Conservation (phyloP, 2,888 invertebrate species). For the Andrena minutula region DNA sequence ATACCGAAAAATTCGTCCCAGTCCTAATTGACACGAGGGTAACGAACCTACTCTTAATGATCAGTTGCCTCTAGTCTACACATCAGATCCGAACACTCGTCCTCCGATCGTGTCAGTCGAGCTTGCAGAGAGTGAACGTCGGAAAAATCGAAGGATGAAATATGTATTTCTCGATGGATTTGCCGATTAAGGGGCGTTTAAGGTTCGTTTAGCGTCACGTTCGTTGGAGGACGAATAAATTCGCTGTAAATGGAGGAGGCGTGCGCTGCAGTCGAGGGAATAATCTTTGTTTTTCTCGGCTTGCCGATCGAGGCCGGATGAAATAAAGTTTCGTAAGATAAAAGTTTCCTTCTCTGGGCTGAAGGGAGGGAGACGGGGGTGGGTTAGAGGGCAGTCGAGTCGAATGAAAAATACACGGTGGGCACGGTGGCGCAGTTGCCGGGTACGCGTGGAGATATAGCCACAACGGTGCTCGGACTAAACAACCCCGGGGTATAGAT, state of each 20-base stretch:
- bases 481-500: constrained; percentile 75
- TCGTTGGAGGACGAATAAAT: constrained; percentile 2
- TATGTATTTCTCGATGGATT: not conserved
- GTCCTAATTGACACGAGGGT: no score
- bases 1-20: no score
- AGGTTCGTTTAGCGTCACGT: not conserved
- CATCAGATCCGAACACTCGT: not conserved
- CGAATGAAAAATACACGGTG: constrained; percentile 64
- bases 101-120: not conserved
- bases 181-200: constrained; percentile 10
- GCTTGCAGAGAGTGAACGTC: not conserved
- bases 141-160: not conserved
- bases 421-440: constrained; percentile 33
- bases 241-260: not conserved
- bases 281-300: constrained; percentile 29
- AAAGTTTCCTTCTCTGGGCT: constrained; percentile 44
- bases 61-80: not conserved
- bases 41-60: not conserved
- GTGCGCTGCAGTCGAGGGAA: not conserved
- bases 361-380: no score
- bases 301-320: constrained; percentile 31
- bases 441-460: constrained; percentile 19
- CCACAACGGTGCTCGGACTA: constrained; percentile 43
- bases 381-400: constrained; percentile 16
- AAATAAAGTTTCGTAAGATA: constrained; percentile 39